phyloP scores from a whole-genome alignment of 37 sponge, comb jelly and placozoan genomes.

The Theonella swinhoei region DNA sequence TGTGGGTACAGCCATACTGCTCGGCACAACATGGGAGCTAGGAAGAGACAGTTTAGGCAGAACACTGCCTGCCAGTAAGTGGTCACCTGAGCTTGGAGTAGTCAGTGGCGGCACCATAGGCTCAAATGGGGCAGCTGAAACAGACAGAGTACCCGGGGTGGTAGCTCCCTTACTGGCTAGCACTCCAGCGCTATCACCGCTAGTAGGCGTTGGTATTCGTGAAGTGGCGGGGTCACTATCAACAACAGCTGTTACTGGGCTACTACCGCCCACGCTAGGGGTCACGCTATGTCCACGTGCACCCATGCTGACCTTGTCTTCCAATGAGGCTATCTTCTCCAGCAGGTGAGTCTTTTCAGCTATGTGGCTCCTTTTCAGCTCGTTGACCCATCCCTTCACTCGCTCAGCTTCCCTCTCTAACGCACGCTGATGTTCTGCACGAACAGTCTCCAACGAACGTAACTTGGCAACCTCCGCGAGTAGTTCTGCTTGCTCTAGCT shows the following conservation, averaged over 20 bases:
- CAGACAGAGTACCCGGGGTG: background rate
- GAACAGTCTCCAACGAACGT: background rate
- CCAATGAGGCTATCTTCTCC: background rate
- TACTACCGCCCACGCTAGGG: background rate
- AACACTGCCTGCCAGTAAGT: too few species aligned
- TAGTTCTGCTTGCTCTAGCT: background rate
- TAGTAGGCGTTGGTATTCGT: background rate
- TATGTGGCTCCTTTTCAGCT: background rate
- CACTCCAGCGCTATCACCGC: too few species aligned
- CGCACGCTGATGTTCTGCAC: background rate
- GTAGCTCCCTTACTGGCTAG: too few species aligned
- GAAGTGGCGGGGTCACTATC: background rate
- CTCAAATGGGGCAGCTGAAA: background rate
- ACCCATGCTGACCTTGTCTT: background rate
- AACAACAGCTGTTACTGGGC: background rate
- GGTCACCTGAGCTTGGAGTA: too few species aligned
- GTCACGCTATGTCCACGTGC: background rate
- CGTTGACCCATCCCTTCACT: background rate
- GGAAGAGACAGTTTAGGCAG: too few species aligned
- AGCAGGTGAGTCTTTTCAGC: background rate
- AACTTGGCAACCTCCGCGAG: background rate
- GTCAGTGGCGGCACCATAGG: too few species aligned
- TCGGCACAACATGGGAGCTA: too few species aligned
- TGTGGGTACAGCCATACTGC: too few species aligned
- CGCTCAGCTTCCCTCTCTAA: background rate